These are phyloP conservation scores for Tetrapedia diversipes DNA, from an alignment of 2,888 invertebrate species.

Conservation along the genomic window DNA sequence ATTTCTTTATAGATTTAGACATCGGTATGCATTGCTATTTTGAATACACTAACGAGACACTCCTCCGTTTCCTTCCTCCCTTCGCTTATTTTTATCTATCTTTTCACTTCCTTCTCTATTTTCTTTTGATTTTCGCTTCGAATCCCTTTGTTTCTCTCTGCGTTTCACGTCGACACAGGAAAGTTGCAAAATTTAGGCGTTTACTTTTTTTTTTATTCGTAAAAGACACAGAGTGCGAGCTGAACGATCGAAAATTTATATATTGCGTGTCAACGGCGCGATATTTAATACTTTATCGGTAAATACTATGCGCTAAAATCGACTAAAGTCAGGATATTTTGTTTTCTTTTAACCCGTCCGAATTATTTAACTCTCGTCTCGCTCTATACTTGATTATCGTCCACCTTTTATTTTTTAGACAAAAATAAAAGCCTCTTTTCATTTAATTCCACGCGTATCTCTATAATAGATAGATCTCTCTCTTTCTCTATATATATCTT, in stretches of 20 bases:
- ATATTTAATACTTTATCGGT: constrained; percentile 42
- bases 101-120: not conserved
- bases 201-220: not conserved
- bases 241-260: constrained; percentile 12
- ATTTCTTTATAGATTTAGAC: not conserved
- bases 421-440: constrained; percentile 53
- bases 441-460: constrained; percentile 49
- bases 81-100: not conserved
- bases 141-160: not conserved
- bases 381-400: constrained; percentile 33
- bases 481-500: constrained; percentile 43
- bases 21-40: constrained; percentile 57
- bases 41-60: constrained; percentile 35
- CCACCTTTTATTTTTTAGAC: constrained; percentile 31
- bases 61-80: not conserved
- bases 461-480: constrained; percentile 50
- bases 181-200: not conserved
- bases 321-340: constrained; percentile 43
- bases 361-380: not conserved
- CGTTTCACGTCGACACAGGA: constrained; percentile 8
- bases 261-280: constrained; percentile 11
- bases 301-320: constrained; percentile 40
- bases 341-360: constrained; percentile 1
- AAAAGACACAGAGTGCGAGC: constrained; percentile 15
- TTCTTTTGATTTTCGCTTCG: not conserved